These are phyloP conservation scores for Galleria mellonella DNA, from an alignment of 1,140 invertebrate genomes.

Conservation along the genomic window DNA sequence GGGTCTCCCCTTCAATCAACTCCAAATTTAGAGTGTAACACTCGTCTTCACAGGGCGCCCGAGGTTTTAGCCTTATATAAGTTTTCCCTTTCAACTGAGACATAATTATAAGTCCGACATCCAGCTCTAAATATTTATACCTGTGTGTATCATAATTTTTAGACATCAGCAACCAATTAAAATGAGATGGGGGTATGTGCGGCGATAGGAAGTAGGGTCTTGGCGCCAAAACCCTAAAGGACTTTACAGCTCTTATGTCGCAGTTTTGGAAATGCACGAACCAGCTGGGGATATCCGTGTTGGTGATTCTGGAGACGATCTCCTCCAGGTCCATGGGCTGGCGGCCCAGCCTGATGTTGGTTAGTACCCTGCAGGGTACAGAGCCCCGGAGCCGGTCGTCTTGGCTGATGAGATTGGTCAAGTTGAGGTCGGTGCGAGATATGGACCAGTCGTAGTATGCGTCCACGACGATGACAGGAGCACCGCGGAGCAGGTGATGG, in stretches of 20 bases:
- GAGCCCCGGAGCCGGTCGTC: conserved; percentile 78
- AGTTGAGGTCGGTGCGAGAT: conserved; percentile 79
- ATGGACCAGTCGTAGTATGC: conserved; percentile 81
- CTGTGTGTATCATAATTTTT: conserved; percentile 83
- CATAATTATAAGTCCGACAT: conserved; percentile 81
- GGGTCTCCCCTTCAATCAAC: conserved; percentile 81
- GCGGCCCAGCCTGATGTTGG: conserved; percentile 78
- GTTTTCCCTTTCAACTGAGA: conserved; percentile 83
- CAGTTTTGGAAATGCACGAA: conserved; percentile 93
- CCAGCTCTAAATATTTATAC: conserved; percentile 83
- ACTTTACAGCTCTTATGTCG: conserved; percentile 84
- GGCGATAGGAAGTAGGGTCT: conserved; percentile 85
- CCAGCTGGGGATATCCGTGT: conserved; percentile 81
- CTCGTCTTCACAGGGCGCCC: conserved; percentile 80
- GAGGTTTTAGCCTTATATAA: conserved; percentile 79
- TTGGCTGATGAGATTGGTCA: conserved; percentile 77
- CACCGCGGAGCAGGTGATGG: conserved; percentile 80
- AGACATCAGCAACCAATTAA: conserved; percentile 88
- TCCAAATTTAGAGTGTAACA: conserved; percentile 80
- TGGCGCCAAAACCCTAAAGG: conserved; percentile 80
- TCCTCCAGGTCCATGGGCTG: conserved; percentile 79
- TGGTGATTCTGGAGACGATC: conserved; percentile 79
- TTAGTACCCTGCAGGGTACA: conserved; percentile 81
- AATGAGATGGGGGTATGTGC: conserved; percentile 83
- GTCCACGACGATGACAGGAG: conserved; percentile 83